These are phyloP conservation scores for Schizopygopsis pylzovi DNA, from an alignment of 2,797 vertebrate species.

Conservation along the genomic window DNA sequence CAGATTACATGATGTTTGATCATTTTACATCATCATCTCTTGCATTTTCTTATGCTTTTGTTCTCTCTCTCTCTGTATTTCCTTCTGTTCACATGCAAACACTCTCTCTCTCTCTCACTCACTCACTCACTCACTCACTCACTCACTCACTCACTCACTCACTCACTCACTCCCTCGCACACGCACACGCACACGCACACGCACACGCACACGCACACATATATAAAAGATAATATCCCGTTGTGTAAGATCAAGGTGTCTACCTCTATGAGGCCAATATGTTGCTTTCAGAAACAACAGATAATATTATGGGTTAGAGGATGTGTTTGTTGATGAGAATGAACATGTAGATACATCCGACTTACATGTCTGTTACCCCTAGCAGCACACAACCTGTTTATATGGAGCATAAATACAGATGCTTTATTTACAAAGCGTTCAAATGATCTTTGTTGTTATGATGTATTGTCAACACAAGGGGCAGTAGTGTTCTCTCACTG, in stretches of 20 bases:
- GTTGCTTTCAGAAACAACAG: conserved; percentile 34
- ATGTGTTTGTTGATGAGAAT: conserved; percentile 41
- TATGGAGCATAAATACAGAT: not conserved
- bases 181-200: too few relatives aligned
- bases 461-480: conserved; percentile 39
- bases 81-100: not conserved
- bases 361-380: not conserved
- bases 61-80: not conserved
- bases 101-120: too few relatives aligned
- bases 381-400: conserved; percentile 26
- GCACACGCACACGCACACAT: not conserved
- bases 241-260: conserved; percentile 31
- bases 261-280: conserved; percentile 30
- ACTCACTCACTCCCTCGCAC: too few relatives aligned
- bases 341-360: not conserved
- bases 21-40: too few relatives aligned
- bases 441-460: conserved; percentile 29
- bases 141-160: too few relatives aligned
- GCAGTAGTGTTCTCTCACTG: conserved; percentile 43
- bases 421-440: not conserved
- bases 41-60: not conserved
- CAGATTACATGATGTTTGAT: not conserved
- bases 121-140: too few relatives aligned
- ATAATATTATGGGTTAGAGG: conserved; percentile 45
- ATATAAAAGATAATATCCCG: not conserved